A percentile compares a stretch with the other conserved stretches of the same genome.
These are phyloP conservation scores for Oxyruncus cristatus DNA, from an alignment of 2,113 vertebrate genomes.

Conservation along the genomic window DNA sequence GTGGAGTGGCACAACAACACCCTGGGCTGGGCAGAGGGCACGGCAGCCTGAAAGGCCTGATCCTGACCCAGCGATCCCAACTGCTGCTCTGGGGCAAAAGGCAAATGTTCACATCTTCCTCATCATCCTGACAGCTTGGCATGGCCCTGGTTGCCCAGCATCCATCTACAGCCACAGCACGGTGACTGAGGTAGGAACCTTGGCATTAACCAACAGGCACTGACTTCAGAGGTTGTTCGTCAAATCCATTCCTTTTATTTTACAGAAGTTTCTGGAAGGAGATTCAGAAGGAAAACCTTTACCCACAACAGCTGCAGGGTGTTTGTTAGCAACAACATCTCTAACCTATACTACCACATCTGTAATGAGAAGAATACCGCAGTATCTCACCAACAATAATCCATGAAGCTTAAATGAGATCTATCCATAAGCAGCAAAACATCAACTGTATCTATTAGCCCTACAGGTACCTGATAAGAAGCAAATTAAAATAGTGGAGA, in stretches of 20 bases:
- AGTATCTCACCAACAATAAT: conserved; percentile 41
- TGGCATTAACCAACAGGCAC: not conserved
- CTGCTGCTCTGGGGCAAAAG: not conserved
- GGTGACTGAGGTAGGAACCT: not conserved
- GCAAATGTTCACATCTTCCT: not conserved
- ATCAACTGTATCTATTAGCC: conserved; percentile 45
- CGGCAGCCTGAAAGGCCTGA: not conserved
- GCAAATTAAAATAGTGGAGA: conserved; percentile 32
- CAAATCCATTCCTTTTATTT: not conserved
- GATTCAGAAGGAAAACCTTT: not conserved
- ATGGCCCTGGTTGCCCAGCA: not conserved
- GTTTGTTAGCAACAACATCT: conserved; percentile 16
- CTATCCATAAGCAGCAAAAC: conserved; percentile 15
- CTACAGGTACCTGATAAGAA: conserved; percentile 63
- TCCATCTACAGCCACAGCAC: not conserved
- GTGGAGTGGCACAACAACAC: accelerated
- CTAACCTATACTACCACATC: not conserved
- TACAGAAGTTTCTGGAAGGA: not conserved
- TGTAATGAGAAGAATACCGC: not conserved
- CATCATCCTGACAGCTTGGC: accelerated
- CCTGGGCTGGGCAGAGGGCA: not conserved
- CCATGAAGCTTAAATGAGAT: conserved; percentile 6
- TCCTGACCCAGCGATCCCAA: not conserved
- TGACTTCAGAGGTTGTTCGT: not conserved
- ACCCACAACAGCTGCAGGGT: not conserved